Conservation (phyloP, 1,140 invertebrate species). For the Kradibia gibbosae region DNA sequence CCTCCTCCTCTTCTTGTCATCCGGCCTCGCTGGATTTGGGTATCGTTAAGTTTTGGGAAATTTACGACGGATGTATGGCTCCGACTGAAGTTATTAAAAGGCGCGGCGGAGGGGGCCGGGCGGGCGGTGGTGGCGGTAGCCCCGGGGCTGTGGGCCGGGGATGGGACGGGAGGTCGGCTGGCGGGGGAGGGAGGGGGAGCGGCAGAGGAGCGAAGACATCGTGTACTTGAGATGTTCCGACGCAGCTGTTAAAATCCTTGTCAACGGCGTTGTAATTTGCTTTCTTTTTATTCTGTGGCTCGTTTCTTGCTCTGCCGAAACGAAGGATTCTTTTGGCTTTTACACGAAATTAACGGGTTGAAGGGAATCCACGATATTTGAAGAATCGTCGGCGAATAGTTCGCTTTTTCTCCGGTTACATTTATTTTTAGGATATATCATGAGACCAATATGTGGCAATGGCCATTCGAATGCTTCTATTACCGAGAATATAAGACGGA, state of each 20-base stretch:
- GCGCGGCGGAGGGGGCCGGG: neutral
- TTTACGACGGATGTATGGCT: slow-evolving; percentile 1
- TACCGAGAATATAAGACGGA: neutral
- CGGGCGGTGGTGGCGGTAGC: too few species aligned
- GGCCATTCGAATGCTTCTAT: neutral
- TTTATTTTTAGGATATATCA: neutral
- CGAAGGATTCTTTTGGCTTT: slow-evolving; percentile 16
- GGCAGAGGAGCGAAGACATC: neutral
- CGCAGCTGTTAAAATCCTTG: slow-evolving; percentile 27
- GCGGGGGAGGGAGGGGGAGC: neutral
- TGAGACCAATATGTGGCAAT: neutral
- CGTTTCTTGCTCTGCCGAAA: neutral
- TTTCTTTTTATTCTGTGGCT: slow-evolving; percentile 19
- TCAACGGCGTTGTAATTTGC: slow-evolving; percentile 31
- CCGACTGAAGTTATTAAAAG: slow-evolving; percentile 32
- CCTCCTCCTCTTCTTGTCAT: neutral
- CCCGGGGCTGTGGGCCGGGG: neutral
- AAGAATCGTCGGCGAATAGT: slow-evolving; percentile 29
- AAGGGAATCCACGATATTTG: slow-evolving; percentile 49
- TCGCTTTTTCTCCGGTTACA: neutral
- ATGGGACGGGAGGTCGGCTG: neutral
- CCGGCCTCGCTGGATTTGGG: neutral
- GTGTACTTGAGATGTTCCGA: slow-evolving; percentile 5
- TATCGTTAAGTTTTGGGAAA: slow-evolving; percentile 38
- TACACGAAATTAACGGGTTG: slow-evolving; percentile 55